phyloP scores from a whole-genome alignment of 2,113 vertebrate species.

The Psammodynastes pulverulentus region DNA sequence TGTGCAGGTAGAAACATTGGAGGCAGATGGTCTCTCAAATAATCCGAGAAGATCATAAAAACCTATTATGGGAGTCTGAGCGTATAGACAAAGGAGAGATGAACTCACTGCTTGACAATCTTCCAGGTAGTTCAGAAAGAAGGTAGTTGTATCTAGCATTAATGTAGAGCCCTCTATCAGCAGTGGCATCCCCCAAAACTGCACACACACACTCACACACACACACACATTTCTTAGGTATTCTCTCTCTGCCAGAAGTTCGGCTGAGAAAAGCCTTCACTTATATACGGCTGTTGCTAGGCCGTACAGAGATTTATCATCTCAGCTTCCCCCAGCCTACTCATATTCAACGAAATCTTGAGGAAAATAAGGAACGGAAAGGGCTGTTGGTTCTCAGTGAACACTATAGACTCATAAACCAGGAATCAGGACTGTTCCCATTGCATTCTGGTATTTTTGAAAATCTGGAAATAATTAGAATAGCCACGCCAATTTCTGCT shows the following conservation, averaged over 20 bases:
- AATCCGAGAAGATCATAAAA: neutral
- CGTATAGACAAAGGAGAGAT: neutral
- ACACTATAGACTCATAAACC: neutral
- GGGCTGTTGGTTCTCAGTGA: neutral
- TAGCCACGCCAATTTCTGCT: neutral
- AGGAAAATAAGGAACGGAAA: neutral
- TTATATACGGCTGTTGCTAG: neutral
- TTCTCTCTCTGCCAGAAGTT: neutral
- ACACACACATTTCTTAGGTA: neutral
- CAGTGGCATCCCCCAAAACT: neutral
- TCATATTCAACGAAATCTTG: neutral
- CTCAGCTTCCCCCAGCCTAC: neutral
- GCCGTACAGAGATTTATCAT: neutral
- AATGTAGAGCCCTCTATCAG: neutral
- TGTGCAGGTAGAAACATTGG: neutral
- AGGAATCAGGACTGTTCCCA: neutral
- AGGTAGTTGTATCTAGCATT: neutral
- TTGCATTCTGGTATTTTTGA: neutral
- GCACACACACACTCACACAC: accelerated
- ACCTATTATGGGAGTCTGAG: neutral
- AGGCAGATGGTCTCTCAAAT: neutral
- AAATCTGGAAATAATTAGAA: neutral
- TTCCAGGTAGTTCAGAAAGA: neutral
- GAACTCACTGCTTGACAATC: neutral
- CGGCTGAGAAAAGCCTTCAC: neutral